Percentiles rank a stretch among this genome's conserved stretches.
phyloP scores from a whole-genome alignment of 2,113 vertebrate genomes.

The Tyto alba region DNA sequence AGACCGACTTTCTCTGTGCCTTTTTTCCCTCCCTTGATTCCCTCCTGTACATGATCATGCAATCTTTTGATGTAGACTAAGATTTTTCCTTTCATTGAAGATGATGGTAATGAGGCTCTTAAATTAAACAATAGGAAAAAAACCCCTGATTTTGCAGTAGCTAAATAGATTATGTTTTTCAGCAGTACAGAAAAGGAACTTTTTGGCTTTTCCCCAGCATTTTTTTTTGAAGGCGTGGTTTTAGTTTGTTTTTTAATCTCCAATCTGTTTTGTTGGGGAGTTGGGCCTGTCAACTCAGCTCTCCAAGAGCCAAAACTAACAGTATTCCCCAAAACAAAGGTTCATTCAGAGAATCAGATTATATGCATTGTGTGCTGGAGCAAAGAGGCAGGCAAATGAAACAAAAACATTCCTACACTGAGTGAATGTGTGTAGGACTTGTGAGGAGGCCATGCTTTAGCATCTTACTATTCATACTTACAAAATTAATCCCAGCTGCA shows the following conservation, averaged over 20 bases:
- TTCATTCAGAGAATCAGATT: conserved; percentile 64
- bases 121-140: background rate
- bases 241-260: conserved; percentile 51
- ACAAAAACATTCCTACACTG: background rate
- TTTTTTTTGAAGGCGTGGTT: background rate
- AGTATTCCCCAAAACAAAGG: conserved; percentile 66
- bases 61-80: background rate
- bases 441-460: background rate
- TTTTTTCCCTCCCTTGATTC: background rate
- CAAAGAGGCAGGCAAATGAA: background rate
- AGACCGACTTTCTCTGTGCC: background rate
- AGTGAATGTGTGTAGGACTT: background rate
- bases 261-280: conserved; percentile 27
- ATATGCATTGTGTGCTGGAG: conserved; percentile 6
- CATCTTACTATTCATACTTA: background rate
- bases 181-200: background rate
- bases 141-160: background rate
- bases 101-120: background rate
- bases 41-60: background rate
- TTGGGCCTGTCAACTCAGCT: conserved; percentile 50
- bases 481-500: background rate
- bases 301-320: conserved; percentile 72
- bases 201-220: background rate
- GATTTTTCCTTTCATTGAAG: background rate
- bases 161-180: background rate